These are phyloP conservation scores for Solea solea DNA, from an alignment of 2,113 vertebrate genomes.

Conservation along the genomic window DNA sequence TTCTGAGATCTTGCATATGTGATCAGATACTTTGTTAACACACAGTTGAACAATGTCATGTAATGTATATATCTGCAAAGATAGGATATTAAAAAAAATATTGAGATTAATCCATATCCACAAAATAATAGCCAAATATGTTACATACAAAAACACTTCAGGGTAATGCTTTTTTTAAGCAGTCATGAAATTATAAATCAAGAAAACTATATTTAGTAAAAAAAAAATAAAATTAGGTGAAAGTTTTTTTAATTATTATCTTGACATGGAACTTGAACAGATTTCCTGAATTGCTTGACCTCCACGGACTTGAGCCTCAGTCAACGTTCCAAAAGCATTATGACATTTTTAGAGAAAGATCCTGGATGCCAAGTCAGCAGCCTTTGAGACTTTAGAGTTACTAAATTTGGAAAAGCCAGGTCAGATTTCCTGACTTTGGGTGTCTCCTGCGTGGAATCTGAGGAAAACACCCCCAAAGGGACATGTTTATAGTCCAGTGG, in stretches of 20 bases:
- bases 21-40: too few relatives aligned
- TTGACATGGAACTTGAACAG: slow-evolving; percentile 3
- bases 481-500: slow-evolving; percentile 83
- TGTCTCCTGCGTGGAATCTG: slow-evolving; percentile 80
- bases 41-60: too few relatives aligned
- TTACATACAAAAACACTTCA: too few relatives aligned
- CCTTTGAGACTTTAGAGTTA: slow-evolving; percentile 60
- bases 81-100: too few relatives aligned
- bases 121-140: too few relatives aligned
- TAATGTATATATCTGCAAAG: too few relatives aligned
- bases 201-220: too few relatives aligned
- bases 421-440: slow-evolving; percentile 83
- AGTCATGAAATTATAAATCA: too few relatives aligned
- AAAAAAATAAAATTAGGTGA: too few relatives aligned
- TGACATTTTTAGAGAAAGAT: slow-evolving; percentile 33
- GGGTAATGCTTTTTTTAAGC: too few relatives aligned
- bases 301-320: slow-evolving; percentile 15
- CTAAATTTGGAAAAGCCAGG: slow-evolving; percentile 78
- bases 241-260: neutral
- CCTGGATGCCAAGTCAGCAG: slow-evolving; percentile 73
- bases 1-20: too few relatives aligned
- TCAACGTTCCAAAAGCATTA: slow-evolving; percentile 51
- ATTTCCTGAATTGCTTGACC: slow-evolving; percentile 26
- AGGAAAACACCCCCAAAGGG: slow-evolving; percentile 81
- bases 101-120: too few relatives aligned